Base-by-base conservation (phyloP, 2,113 vertebrate species). In the Ptychochromis oligacanthus region DNA sequence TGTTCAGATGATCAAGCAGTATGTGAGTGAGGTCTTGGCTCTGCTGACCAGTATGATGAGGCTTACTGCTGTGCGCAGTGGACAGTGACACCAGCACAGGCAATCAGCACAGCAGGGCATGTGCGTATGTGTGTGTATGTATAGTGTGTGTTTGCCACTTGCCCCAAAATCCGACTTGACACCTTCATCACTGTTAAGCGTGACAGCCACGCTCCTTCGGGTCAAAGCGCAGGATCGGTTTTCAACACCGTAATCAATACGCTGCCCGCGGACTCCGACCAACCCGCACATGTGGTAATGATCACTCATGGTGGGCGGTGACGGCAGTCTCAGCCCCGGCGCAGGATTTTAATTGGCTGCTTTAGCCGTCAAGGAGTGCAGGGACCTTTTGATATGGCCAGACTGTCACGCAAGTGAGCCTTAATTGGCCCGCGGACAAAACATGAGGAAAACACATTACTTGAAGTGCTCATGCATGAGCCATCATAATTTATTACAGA, bases 31-130 rank as follows among this genome's bases (percentile, higher is more conserved):
- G 88, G 79, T 85, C 80, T 78, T 55, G 86, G 80, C 81, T 89
- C 82, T 57, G 82, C 79, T 89, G 92, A 89, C 90, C 88, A 11
- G 14, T 49, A 85, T 89, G 84, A 91, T 86, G 84, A 91, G 80
- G 88, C 79, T n/a, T 15, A 79, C 85, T 2, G 84, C 84, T 74
- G 89, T 7, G 54, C 70, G 75, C 72, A 55, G 81, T 5, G 61
- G 75, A 82, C 65, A 28, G 84, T 55, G 75, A 84, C 88, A 76
- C 79, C 8, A 2, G 78, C 80, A 24, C 18, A 54, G 57, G 70
- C 76, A 55, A 79, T 49, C 52, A 56, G 60, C 18, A 20, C 58
- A 11, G 49, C 13, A 18, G 24, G 56, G 3, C 4, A 1, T 1
- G 9, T 2, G 26, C 1, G 15, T 52, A 3, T 43, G 18, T 13